phyloP scores from a whole-genome alignment of 2,888 invertebrate species.

The Pyrochroa serraticornis region DNA sequence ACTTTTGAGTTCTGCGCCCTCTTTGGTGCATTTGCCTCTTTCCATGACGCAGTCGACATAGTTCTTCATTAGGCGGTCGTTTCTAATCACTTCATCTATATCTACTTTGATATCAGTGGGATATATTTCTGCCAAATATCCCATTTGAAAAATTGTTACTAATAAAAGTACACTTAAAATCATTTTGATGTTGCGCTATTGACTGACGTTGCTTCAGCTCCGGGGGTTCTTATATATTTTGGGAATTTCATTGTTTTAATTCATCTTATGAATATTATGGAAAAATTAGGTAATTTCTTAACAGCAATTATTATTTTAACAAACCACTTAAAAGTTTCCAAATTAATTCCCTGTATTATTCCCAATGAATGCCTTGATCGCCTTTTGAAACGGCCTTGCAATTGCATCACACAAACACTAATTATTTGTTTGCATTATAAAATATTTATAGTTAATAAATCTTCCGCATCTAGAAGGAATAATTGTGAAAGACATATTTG shows the following conservation, averaged over 20 bases:
- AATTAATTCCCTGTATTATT: too few relatives aligned
- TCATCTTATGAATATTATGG: not conserved
- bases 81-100: slow-evolving; percentile 69
- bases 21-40: slow-evolving; percentile 70
- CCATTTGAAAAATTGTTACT: not conserved
- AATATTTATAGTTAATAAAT: too few relatives aligned
- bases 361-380: too few relatives aligned
- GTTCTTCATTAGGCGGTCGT: slow-evolving; percentile 65
- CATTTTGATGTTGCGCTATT: not conserved
- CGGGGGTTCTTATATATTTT: not conserved
- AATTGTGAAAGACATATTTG: too few relatives aligned
- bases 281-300: not conserved
- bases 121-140: not conserved
- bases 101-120: slow-evolving; percentile 64
- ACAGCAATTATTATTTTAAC: too few relatives aligned
- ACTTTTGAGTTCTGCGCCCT: slow-evolving; percentile 76
- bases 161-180: not conserved
- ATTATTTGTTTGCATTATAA: too few relatives aligned
- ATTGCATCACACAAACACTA: too few relatives aligned
- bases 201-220: not conserved
- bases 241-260: not conserved
- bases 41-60: slow-evolving; percentile 63
- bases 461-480: too few relatives aligned
- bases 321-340: too few relatives aligned
- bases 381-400: too few relatives aligned